These are phyloP conservation scores for Heliconius ismenius DNA, from an alignment of 2,888 invertebrate genomes.

Conservation along the genomic window DNA sequence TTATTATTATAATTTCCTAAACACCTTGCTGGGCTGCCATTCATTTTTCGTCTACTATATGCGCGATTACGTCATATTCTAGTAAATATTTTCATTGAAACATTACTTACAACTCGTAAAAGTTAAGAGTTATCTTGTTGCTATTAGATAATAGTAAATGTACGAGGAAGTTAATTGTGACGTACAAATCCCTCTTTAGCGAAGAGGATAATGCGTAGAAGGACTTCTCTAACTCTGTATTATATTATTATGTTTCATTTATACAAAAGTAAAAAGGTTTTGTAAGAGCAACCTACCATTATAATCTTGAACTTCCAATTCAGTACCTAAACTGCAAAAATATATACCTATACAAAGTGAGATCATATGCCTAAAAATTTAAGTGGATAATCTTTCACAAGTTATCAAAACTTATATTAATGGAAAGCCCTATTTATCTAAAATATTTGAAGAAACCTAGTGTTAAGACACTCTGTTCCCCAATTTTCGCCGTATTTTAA, in stretches of 20 bases:
- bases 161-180: neutral
- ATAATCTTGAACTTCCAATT: neutral
- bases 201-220: conserved; percentile 3
- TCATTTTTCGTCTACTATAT: no score
- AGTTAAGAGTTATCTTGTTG: neutral
- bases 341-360: neutral
- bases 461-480: no score
- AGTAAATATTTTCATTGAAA: neutral
- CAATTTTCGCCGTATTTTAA: neutral
- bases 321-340: neutral
- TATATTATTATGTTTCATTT: neutral
- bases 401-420: no score
- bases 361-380: neutral
- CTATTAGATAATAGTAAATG: neutral
- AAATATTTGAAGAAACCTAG: no score
- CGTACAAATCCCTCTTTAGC: neutral
- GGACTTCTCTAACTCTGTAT: neutral
- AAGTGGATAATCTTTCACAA: neutral
- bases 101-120: neutral
- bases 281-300: neutral
- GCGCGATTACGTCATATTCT: no score
- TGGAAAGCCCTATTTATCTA: no score
- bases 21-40: no score
- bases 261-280: neutral
- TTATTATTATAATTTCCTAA: no score